Conservation (phyloP, 2,113 vertebrate genomes). For the Dendropsophus ebraccatus region DNA sequence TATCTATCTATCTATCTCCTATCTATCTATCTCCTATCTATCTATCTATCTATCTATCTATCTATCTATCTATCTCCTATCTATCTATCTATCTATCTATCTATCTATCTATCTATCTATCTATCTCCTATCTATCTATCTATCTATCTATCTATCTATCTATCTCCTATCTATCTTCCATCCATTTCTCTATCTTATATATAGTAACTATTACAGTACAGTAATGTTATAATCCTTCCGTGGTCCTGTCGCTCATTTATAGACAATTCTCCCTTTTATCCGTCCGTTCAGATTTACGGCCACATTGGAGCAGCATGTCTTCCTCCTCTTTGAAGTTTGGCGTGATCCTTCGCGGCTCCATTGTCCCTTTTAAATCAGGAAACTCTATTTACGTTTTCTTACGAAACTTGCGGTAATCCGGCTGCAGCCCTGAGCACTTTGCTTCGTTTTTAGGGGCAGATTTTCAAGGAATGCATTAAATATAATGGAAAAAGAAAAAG, state of each 20-base stretch:
- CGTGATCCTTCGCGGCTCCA: background rate
- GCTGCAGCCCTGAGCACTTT: background rate
- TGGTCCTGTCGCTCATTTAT: background rate
- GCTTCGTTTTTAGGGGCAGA: slow-evolving; percentile 5
- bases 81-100: too few species aligned
- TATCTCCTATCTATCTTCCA: too few species aligned
- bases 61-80: too few species aligned
- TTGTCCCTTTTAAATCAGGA: slow-evolving; percentile 8
- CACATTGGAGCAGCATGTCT: slow-evolving; percentile 20
- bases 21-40: too few species aligned
- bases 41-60: too few species aligned
- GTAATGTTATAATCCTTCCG: background rate
- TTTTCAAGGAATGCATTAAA: slow-evolving; percentile 30
- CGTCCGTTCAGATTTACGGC: background rate
- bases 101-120: too few species aligned
- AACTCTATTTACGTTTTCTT: slow-evolving; percentile 22
- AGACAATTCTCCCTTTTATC: background rate
- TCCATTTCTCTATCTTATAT: background rate
- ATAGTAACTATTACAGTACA: background rate
- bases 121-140: too few species aligned
- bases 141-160: too few species aligned
- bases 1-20: too few species aligned
- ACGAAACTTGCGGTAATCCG: background rate
- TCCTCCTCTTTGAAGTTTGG: slow-evolving; percentile 10
- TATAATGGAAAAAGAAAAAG: slow-evolving; percentile 26